phyloP scores from a whole-genome alignment of 1,140 invertebrate species.

The Drosophila sp. region DNA sequence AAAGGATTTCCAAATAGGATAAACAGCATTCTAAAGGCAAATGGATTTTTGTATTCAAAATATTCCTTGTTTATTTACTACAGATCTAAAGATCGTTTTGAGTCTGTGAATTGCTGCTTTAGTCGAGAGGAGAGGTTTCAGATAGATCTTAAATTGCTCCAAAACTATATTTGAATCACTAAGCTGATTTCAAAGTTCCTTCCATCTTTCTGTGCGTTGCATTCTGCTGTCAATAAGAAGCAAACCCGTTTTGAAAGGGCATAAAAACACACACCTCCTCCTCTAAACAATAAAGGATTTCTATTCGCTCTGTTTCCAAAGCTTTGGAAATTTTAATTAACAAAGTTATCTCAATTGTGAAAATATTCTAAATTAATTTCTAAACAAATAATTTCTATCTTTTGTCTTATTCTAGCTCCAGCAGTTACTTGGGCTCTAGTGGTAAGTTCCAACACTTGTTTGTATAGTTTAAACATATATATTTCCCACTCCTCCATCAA shows the following conservation, averaged over 20 bases:
- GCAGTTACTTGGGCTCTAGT: neutral
- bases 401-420: slow-evolving; percentile 3
- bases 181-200: too few species aligned
- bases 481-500: slow-evolving; percentile 40
- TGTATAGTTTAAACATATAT: neutral
- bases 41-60: too few species aligned
- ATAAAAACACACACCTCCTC: slow-evolving; percentile 3
- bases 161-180: too few species aligned
- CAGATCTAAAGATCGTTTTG: too few species aligned
- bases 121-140: too few species aligned
- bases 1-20: too few species aligned
- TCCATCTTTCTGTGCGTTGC: too few species aligned
- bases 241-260: neutral
- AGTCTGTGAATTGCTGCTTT: too few species aligned
- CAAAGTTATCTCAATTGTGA: slow-evolving; percentile 67
- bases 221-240: neutral
- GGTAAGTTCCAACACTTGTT: slow-evolving; percentile 3
- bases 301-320: neutral
- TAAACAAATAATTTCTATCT: slow-evolving; percentile 11
- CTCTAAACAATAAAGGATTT: slow-evolving; percentile 8
- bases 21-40: too few species aligned
- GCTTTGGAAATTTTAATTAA: slow-evolving; percentile 77
- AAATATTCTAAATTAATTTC: slow-evolving; percentile 51
- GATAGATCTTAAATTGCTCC: too few species aligned
- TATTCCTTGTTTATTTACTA: too few species aligned